Base-by-base conservation (phyloP, 2,888 invertebrate species). In the Brachypterus glaber region DNA sequence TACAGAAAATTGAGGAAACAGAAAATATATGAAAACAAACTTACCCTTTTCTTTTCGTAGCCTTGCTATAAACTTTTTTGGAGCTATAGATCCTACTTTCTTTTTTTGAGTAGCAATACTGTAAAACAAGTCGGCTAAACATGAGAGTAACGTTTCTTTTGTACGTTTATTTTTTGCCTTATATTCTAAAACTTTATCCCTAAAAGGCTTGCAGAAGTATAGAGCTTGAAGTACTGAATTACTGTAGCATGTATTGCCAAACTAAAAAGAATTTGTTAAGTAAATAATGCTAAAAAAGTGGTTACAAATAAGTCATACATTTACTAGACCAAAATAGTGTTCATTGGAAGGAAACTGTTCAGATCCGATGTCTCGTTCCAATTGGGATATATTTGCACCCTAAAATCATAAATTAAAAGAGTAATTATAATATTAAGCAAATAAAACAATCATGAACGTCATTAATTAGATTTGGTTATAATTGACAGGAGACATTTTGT, bases 41-140 rank as follows among this genome's bases (percentile, higher is more conserved):
- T 40, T 55, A 88, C 91, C 92, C 76, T 98, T 98, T 72, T 98
- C 97, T 71, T 97, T 97, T 57, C 96, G 80, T 62, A 98, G 71
- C 57, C 96, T 80, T 49, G 96, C 92, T 60, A 99, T 97, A 69
- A 99, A 99, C 66, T 99, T 95, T 70, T 99, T 99, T 51, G 98
- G 98, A 35, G 98, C 97, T 62, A 99, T 93, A 15, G 96, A 96
- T 40, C 98, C 98, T 40, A 97, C 90, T 77, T 96, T 93, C 66
- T 96, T 96, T 76, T 99, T 99, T 64, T 99, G 98, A n/a, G 96
- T 97, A 26, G 96, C 96, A 63, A 99, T 99, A 66, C 88, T 95
- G 72, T 97, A 91, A 71, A 98, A 99, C 45, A 99, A 73, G 72
- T 99, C 98, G 44, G 97, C 97, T 50, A 99, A 74, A 68, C 98